Percentiles rank a stretch among this genome's conserved stretches.
Conservation (phyloP, 2,888 invertebrate species). For the Caenorhabditis sp. region DNA sequence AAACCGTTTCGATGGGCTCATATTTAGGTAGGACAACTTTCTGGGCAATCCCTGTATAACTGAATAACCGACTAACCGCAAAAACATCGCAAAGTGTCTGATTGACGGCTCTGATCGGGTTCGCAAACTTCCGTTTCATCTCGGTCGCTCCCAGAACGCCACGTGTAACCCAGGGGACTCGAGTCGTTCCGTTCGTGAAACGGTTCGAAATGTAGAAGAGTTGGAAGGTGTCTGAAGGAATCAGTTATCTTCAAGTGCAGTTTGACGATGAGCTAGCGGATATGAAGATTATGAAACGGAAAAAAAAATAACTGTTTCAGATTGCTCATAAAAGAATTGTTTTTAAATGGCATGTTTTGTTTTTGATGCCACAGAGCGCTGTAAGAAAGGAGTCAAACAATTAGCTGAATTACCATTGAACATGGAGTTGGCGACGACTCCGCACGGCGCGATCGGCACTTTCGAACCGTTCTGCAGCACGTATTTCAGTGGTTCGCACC, state of each 20-base stretch:
- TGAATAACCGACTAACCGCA: slow-evolving; percentile 70
- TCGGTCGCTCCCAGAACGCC: slow-evolving; percentile 96
- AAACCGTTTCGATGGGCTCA: background rate
- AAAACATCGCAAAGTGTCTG: slow-evolving; percentile 69
- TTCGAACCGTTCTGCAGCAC: slow-evolving; percentile 32
- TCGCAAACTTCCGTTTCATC: slow-evolving; percentile 92
- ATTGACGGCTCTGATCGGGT: slow-evolving; percentile 83
- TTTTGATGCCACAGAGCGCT: no score
- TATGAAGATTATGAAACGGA: no score
- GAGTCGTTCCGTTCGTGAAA: background rate
- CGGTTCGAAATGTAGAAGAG: slow-evolving; percentile 25
- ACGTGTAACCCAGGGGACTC: slow-evolving; percentile 47
- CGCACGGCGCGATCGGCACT: slow-evolving; percentile 91
- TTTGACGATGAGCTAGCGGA: no score
- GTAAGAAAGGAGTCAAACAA: no score
- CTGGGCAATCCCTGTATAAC: background rate
- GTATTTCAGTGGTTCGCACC: slow-evolving; percentile 64
- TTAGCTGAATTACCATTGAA: no score
- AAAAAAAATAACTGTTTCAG: no score
- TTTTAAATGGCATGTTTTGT: no score
- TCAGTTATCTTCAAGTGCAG: background rate
- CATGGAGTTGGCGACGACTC: slow-evolving; percentile 97
- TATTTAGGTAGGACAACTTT: no score
- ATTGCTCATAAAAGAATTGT: no score
- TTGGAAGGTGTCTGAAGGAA: slow-evolving; percentile 58